Evolutionary conservation across 2,113 vertebrate genomes (phyloP).

Genomic region (Chinchilla lanigera): DNA sequence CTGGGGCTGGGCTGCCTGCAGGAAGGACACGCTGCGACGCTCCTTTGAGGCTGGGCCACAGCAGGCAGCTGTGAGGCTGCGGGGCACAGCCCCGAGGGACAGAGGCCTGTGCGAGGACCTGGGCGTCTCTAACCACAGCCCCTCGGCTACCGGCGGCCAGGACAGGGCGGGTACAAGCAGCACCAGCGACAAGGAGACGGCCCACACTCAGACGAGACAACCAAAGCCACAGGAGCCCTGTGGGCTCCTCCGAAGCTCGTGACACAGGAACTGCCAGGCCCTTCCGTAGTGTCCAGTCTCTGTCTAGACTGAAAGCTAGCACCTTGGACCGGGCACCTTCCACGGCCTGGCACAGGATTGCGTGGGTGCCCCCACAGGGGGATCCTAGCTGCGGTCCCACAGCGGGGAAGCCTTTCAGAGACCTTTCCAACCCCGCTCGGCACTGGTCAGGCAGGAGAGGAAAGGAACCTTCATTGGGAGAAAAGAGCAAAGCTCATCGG

Average conservation of each 20-base stretch:
- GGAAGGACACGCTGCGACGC: neutral
- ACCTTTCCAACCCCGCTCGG: neutral
- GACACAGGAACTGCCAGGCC: neutral
- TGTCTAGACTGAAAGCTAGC: neutral
- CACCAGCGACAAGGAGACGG: rapidly evolving
- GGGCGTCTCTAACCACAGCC: neutral
- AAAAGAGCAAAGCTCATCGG: neutral
- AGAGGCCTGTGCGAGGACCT: neutral
- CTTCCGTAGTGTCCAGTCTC: neutral
- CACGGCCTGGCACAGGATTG: rapidly evolving
- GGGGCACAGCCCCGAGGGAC: neutral
- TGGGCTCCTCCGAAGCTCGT: rapidly evolving
- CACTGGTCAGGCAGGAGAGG: neutral
- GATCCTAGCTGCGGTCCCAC: neutral
- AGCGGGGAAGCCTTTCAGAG: neutral
- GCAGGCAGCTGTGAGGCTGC: neutral
- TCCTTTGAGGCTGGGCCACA: neutral
- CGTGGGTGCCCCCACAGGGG: neutral
- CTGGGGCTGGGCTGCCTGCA: neutral
- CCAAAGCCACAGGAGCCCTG: neutral
- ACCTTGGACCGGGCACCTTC: neutral
- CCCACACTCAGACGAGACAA: neutral
- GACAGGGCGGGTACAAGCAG: neutral
- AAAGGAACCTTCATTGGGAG: neutral
- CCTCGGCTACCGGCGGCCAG: rapidly evolving